phyloP scores from a whole-genome alignment of 2,888 invertebrate genomes.

The Biston betularia region DNA sequence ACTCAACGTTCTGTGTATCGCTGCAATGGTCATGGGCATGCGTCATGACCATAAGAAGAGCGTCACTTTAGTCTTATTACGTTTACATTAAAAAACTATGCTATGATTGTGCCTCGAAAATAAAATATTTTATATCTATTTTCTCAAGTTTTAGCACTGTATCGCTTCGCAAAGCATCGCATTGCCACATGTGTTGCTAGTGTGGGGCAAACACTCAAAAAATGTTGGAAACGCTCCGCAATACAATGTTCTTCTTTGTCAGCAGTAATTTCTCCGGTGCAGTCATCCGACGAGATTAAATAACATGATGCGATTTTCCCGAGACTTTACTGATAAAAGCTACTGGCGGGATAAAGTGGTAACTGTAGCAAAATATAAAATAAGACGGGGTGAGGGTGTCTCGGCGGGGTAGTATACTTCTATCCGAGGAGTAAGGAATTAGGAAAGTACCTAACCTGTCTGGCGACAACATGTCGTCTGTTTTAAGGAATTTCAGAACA shows the following conservation, averaged over 20 bases:
- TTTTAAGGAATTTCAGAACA: neutral
- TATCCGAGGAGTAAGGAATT: neutral
- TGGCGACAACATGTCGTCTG: neutral
- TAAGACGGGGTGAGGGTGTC: constrained; percentile 5
- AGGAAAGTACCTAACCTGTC: neutral
- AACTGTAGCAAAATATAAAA: neutral
- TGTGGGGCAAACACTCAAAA: neutral
- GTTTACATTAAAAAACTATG: too few species aligned
- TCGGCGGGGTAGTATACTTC: constrained; percentile 6
- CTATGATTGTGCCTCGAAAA: too few species aligned
- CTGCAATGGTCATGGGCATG: too few species aligned
- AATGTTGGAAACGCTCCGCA: neutral
- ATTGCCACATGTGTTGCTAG: too few species aligned
- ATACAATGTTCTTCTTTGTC: constrained; percentile 15
- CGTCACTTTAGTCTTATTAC: too few species aligned
- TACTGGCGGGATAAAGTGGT: constrained; percentile 1
- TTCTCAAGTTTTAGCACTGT: too few species aligned
- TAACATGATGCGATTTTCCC: constrained; percentile 7
- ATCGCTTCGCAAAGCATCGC: too few species aligned
- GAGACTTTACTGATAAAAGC: constrained; percentile 15
- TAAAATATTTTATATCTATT: too few species aligned
- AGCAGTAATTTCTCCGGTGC: neutral
- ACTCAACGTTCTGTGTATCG: too few species aligned
- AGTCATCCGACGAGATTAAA: constrained; percentile 16
- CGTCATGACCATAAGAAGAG: too few species aligned